Base-by-base conservation (phyloP, 2,113 vertebrate species). In the Recurvirostra avosetta region DNA sequence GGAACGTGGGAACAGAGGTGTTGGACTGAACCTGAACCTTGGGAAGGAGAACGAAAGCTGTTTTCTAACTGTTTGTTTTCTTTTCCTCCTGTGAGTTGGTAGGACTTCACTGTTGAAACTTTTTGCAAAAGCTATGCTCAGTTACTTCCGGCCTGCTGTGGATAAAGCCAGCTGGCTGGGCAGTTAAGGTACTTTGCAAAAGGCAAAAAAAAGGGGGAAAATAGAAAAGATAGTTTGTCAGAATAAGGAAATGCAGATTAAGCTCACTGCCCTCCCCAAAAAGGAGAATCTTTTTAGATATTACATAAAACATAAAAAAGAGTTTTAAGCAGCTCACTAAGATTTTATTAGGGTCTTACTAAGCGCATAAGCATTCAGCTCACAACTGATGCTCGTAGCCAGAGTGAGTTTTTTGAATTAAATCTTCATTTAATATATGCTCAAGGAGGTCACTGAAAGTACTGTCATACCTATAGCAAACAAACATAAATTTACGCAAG, bases 171-270 rank as follows among this genome's bases (percentile, higher is more conserved):
- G 68, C 30, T 45, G 76, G 66, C 78, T 96, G 87, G 86, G 75
- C 82, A 58, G 90, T 94, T 95, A 87, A 94, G 38, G 58, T 93
- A 96, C 93, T 96, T 96, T 90, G 47, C 79, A 68, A 36, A 76
- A 91, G 68, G 88, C 3, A 45, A 38, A 34, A 21, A 47, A 21
- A 21, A 16, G 45, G 45, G 47, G 43, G 43, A 19, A 7, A 80
- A 78, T 94, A 94, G 40, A 80, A 84, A 40, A 92, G 38, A 32
- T 58, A 82, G 38, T 47, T 21, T 94, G 29, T 96, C 66, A 91
- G 68, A 92, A 75, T 38, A 85, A 83, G 45, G 65, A 95, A 95
- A 41, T 41, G 2, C 27, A 94, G 63, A 71, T 91, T 62, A 87
- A 96, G 11, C 8, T 70, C 26, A 32, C n/a, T 61, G 23, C 12